Evolutionary conservation across 1,140 invertebrate species (phyloP).

Genomic region (Nylanderia fulva): DNA sequence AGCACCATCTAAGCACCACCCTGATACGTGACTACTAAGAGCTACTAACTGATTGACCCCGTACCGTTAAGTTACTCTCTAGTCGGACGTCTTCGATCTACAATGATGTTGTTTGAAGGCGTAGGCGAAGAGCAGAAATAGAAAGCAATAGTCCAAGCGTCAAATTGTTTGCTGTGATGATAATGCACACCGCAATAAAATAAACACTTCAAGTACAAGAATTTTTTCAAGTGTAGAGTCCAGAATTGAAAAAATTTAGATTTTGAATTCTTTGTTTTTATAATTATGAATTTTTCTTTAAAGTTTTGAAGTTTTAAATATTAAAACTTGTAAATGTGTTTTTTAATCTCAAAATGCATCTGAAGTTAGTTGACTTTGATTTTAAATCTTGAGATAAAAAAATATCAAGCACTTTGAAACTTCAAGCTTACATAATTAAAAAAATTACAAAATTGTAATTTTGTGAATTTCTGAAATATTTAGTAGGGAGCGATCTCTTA

Average conservation of each 20-base stretch:
- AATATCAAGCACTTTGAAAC: not conserved
- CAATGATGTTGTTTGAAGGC: not conserved
- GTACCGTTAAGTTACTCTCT: conserved; percentile 63
- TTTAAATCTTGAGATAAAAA: not conserved
- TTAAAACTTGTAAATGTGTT: not conserved
- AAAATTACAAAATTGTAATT: not conserved
- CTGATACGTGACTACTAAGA: conserved; percentile 67
- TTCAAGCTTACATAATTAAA: not conserved
- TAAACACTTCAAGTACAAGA: not conserved
- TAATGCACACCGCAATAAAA: not conserved
- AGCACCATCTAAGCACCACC: conserved; percentile 74
- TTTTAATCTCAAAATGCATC: not conserved
- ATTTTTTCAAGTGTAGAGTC: not conserved
- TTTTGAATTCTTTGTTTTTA: not conserved
- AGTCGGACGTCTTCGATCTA: conserved; percentile 64
- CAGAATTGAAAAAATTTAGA: not conserved
- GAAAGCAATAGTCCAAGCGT: conserved; percentile 16
- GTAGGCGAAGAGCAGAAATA: conserved; percentile 36
- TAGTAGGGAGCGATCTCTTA: not conserved
- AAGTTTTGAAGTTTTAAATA: not conserved
- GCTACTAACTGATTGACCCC: conserved; percentile 70
- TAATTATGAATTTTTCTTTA: no score
- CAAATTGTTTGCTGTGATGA: not conserved
- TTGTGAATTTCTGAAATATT: not conserved
- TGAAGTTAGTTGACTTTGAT: not conserved